Conservation (phyloP, 2,797 vertebrate genomes). For the Pampus argenteus region DNA sequence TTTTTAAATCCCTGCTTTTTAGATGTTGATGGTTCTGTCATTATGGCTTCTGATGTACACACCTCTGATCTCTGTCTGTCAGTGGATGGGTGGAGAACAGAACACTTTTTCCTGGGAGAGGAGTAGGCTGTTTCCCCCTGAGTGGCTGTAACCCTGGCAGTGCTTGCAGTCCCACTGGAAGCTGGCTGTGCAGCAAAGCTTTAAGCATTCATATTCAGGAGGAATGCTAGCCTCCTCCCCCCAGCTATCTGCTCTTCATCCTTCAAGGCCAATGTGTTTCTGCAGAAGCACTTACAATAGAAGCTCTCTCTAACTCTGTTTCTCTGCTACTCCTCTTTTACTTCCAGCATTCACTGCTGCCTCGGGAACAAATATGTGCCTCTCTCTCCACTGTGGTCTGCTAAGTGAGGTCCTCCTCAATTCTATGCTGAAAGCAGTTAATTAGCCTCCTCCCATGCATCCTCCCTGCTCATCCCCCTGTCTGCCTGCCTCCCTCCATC, state of each 20-base stretch:
- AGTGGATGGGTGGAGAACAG: conserved; percentile 5
- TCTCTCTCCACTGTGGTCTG: background rate
- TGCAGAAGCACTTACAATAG: conserved; percentile 23
- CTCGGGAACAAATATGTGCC: background rate
- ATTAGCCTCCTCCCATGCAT: conserved; percentile 19
- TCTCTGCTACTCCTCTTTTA: conserved; percentile 8
- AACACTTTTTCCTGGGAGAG: conserved; percentile 44
- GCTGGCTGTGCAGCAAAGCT: conserved; percentile 20
- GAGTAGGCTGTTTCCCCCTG: conserved; percentile 14
- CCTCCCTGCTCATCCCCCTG: background rate
- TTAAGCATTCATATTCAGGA: conserved; percentile 18
- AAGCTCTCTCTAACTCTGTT: conserved; percentile 25
- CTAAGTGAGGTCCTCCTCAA: background rate
- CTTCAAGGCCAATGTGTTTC: conserved; percentile 47
- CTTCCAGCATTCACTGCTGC: conserved; percentile 12
- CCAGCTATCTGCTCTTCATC: conserved; percentile 21
- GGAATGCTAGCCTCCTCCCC: conserved; percentile 3
- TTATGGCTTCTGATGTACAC: conserved; percentile 48
- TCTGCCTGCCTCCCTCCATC: background rate
- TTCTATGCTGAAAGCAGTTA: conserved; percentile 7
- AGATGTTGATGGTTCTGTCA: conserved; percentile 85
- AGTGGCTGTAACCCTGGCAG: conserved; percentile 53
- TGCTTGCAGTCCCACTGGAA: conserved; percentile 32
- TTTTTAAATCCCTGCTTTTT: conserved; percentile 95
- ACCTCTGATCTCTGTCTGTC: conserved; percentile 32